A percentile compares a stretch with the other conserved stretches of the same genome.
Evolutionary conservation across 2,797 vertebrate species (phyloP).

Genomic region (Enteromius paludinosus): DNA sequence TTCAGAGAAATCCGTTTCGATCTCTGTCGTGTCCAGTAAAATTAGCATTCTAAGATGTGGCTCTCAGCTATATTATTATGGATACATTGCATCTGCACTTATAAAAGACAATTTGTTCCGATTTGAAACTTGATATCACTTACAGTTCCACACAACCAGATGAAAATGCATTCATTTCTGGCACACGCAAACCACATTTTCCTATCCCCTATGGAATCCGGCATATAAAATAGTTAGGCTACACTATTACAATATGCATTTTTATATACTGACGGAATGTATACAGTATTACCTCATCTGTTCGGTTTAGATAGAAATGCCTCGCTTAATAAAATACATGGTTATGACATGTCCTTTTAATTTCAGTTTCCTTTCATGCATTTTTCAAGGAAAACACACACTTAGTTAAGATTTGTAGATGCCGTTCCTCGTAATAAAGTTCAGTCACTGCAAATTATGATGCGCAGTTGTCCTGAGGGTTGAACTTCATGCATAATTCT

Average conservation of each 20-base stretch:
- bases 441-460: conserved; percentile 70
- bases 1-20: conserved; percentile 37
- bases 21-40: conserved; percentile 27
- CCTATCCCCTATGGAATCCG: conserved; percentile 40
- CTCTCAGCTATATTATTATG: conserved; percentile 51
- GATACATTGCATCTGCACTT: conserved; percentile 50
- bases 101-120: conserved; percentile 54
- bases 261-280: conserved; percentile 47
- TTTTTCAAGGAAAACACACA: conserved; percentile 68
- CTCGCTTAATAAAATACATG: conserved; percentile 9
- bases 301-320: conserved; percentile 15
- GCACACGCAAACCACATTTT: conserved; percentile 39
- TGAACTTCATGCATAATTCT: conserved; percentile 73
- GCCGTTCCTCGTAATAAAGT: conserved; percentile 71
- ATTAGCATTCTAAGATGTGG: conserved; percentile 54
- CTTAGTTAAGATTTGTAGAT: conserved; percentile 68
- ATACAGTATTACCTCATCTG: conserved; percentile 28
- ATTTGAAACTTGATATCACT: conserved; percentile 57
- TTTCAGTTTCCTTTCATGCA: conserved; percentile 25
- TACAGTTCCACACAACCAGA: conserved; percentile 47
- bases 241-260: conserved; percentile 38
- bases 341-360: background rate
- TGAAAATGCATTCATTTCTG: conserved; percentile 58
- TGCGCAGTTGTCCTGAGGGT: conserved; percentile 68
- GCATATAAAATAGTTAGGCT: conserved; percentile 38